phyloP scores from a whole-genome alignment of 2,888 invertebrate genomes.

The Phaedon cochleariae region DNA sequence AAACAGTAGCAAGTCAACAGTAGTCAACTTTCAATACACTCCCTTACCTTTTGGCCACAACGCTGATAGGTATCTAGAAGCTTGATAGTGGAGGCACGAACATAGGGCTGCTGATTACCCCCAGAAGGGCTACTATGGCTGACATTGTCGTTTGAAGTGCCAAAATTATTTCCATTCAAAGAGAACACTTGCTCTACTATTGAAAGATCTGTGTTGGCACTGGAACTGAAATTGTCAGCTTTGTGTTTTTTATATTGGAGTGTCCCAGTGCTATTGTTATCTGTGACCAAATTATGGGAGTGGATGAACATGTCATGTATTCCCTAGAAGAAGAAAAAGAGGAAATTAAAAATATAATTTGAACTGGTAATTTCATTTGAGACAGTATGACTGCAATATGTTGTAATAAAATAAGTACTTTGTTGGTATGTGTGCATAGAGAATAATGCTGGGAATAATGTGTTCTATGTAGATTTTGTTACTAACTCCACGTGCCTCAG shows the following conservation, averaged over 20 bases:
- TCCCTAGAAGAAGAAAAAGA: conserved; percentile 69
- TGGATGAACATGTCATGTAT: conserved; percentile 89
- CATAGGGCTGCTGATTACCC: conserved; percentile 66
- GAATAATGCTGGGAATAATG: too few relatives aligned
- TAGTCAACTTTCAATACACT: too few relatives aligned
- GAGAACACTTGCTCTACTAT: conserved; percentile 42
- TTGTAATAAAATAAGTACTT: too few relatives aligned
- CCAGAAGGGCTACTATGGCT: conserved; percentile 51
- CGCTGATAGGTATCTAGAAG: conserved; percentile 73
- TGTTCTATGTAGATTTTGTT: too few relatives aligned
- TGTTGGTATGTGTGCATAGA: too few relatives aligned
- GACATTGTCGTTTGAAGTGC: conserved; percentile 45
- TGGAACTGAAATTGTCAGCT: conserved; percentile 51
- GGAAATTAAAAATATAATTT: conserved; percentile 46
- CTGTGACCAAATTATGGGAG: conserved; percentile 67
- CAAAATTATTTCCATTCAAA: conserved; percentile 28
- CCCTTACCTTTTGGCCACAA: conserved; percentile 70
- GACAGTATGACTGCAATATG: too few relatives aligned
- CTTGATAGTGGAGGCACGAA: conserved; percentile 74
- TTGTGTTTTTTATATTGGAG: conserved; percentile 58
- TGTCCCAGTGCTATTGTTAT: conserved; percentile 61
- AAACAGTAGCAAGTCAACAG: too few relatives aligned
- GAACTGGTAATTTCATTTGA: too few relatives aligned
- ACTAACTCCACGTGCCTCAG: too few relatives aligned
- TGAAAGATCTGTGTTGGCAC: conserved; percentile 56